A percentile compares a stretch with the other conserved stretches of the same genome.
Evolutionary conservation across 1,140 invertebrate species (phyloP).

Genomic region (Zaprionus lachaisei): DNA sequence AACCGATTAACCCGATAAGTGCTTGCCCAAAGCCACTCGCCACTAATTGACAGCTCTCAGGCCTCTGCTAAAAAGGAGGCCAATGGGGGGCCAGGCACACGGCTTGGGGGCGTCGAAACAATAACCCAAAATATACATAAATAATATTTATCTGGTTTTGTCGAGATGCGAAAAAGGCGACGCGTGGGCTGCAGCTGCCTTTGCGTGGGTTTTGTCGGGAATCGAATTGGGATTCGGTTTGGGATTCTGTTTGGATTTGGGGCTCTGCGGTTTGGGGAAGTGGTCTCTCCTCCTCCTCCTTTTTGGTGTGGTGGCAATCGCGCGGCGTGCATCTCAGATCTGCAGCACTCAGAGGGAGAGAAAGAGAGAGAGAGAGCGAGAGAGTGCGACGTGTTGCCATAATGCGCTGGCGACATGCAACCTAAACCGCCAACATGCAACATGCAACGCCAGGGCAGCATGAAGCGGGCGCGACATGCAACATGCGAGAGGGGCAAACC

Average conservation of each 20-base stretch:
- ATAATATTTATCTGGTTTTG: conserved; percentile 66
- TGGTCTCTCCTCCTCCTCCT: background rate
- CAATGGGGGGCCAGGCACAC: conserved; percentile 8
- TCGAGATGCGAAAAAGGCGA: conserved; percentile 19
- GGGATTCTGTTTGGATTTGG: conserved; percentile 8
- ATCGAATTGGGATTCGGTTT: conserved; percentile 1
- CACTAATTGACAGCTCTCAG: conserved; percentile 49
- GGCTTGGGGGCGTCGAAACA: conserved; percentile 38
- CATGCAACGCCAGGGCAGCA: conserved; percentile 23
- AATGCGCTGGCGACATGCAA: conserved; percentile 47
- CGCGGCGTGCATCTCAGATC: conserved; percentile 60
- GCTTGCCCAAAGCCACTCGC: conserved; percentile 15
- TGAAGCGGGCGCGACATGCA: conserved; percentile 15
- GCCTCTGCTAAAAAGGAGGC: background rate
- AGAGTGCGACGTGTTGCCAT: conserved; percentile 42
- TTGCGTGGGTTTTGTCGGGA: background rate
- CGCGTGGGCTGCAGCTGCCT: conserved; percentile 47
- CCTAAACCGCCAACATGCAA: conserved; percentile 42
- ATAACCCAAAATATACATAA: conserved; percentile 55
- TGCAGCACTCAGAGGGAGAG: background rate
- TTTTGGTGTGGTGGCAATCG: conserved; percentile 42
- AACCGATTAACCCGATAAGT: conserved; percentile 32
- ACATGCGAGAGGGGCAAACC: conserved; percentile 22
- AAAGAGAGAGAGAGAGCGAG: background rate
- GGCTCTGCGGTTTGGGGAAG: conserved; percentile 1